These are phyloP conservation scores for Scolopax mira DNA, from an alignment of 2,113 vertebrate genomes.

Conservation along the genomic window DNA sequence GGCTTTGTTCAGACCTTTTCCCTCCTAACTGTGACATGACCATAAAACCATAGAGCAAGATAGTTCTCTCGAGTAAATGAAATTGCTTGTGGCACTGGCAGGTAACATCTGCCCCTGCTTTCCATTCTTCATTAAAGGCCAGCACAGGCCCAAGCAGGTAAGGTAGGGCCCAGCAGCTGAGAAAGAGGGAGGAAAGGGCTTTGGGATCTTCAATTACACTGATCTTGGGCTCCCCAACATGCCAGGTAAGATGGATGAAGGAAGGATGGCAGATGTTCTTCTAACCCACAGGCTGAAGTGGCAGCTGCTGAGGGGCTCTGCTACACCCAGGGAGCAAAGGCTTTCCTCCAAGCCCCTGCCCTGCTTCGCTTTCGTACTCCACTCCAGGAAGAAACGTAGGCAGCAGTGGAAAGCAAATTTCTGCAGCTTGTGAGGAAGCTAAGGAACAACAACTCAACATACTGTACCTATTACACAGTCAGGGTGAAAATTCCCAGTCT, in stretches of 20 bases:
- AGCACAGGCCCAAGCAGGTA: neutral
- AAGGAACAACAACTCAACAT: neutral
- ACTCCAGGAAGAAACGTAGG: neutral
- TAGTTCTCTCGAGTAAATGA: neutral
- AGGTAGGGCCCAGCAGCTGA: neutral
- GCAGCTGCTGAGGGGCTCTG: neutral
- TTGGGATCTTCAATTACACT: neutral
- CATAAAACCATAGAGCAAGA: neutral
- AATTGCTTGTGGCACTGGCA: neutral
- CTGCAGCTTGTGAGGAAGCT: neutral
- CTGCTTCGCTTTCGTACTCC: neutral
- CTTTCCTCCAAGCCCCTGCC: neutral
- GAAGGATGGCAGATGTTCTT: neutral
- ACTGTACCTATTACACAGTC: neutral
- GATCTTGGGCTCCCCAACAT: neutral
- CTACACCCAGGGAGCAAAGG: neutral
- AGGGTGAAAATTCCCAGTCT: neutral
- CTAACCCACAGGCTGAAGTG: neutral
- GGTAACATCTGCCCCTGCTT: neutral
- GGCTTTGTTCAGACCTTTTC: neutral
- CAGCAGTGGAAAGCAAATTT: neutral
- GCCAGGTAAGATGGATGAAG: neutral
- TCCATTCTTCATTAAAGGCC: neutral
- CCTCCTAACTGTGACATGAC: neutral
- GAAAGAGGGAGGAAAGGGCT: neutral